Base-by-base conservation (phyloP, 1,140 invertebrate species). In the Drosophila littoralis region DNA sequence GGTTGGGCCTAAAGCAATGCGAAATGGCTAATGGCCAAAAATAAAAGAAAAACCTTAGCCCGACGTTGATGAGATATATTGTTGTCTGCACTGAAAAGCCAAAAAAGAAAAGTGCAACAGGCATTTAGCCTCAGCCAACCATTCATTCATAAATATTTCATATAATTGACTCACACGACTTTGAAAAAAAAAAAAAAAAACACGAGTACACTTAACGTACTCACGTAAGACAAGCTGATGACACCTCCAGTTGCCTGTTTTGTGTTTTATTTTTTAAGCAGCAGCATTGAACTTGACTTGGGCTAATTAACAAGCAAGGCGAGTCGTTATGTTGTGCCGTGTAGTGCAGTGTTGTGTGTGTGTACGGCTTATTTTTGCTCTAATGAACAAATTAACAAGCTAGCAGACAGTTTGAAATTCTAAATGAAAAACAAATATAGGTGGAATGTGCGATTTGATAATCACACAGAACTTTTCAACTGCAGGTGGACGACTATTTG, bases 61-160 rank as follows among this genome's bases (percentile, higher is more conserved):
- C 45, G 65, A 71, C 61, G 51, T 38, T 48, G 63, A 60, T 83
- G 63, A 65, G 63, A 71, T 45, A 36, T 73, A 77, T 61, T 32
- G 36, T 33, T 60, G 61, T 35, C 7, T 58, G 36, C 17, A 36
- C 13, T 28, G 61, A 45, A 59, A 48, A 50, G 28, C 28, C 22
- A 35, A 51, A 73, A 71, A 36, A 17, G 60, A 45, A 58, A 74
- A 54, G 59, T 64, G 35, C 45, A 58, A 17, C 58, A 48, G 72
- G 58, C 60, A 65, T 51, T 67, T 63, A 70, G 63, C 58, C 58
- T 51, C 28, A 65, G 66, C 59, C 45, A 74, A 42, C 43, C 67
- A 68, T 68, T 84, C 81, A 84, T 84, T 83, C 81, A 84, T 84
- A 84, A 84, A 84, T 85, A 84, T 84, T 67, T 84, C 68, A 84